Base-by-base conservation (phyloP, 2,113 vertebrate species). In the Chroicocephalus ridibundus region DNA sequence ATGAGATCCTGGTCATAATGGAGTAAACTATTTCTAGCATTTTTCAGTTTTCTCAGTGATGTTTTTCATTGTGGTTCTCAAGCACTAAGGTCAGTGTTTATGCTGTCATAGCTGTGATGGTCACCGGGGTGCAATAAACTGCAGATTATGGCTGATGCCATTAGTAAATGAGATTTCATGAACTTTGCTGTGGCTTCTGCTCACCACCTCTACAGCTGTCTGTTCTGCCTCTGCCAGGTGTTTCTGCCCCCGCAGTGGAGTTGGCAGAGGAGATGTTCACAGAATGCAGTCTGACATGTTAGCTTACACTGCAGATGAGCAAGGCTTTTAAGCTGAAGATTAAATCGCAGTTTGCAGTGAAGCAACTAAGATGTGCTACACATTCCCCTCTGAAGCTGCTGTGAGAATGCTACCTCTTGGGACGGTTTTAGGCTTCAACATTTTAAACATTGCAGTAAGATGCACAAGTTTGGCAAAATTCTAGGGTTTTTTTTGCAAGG, bases 231-330 rank as follows among this genome's bases (percentile, higher is more conserved):
- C 52, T 96, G 94, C 92, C 94, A 93, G 92, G 78, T 92, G 82
- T 94, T 93, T 14, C 54, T 88, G 88, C 92, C 94, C 84, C 78
- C 65, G 15, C 90, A 75, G 92, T 15, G 29, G 77, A 81, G 90
- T 36, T 97, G 94, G 94, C 74, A 79, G 81, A 36, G 72, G 80
- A 80, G 74, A 47, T 38, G 71, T 60, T 78, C 27, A 8, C 82
- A 94, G 88, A 93, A 86, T 82, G 94, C 71, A n/a, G 88, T 60
- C 94, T 95, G 90, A 95, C 92, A 49, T 75, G 92, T 82, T 79
- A 32, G 82, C 88, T 94, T 88, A 66, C 82, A 65, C 7, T 70
- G 68, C 79, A 92, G 71, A 77, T 70, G 64, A 92, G 70, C 80
- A 38, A 69, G 49, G 44, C 40, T 96, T 86, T 82, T 52, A 27